Evolutionary conservation across 2,113 vertebrate species (phyloP).

Genomic region (Strigops habroptila): DNA sequence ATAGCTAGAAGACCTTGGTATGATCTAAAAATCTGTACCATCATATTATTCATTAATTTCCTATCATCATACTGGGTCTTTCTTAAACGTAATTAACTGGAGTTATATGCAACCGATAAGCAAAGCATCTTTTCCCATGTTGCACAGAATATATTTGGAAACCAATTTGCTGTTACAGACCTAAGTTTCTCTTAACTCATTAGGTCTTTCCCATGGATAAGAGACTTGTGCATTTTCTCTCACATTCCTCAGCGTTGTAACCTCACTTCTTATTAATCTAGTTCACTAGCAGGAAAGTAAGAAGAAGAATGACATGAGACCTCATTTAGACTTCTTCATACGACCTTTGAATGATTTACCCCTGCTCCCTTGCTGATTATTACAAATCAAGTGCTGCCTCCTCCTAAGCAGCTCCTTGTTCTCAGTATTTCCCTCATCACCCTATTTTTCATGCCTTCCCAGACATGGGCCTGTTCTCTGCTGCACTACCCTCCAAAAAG

Average conservation of each 20-base stretch:
- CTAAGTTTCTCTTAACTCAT: background rate
- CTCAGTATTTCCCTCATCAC: background rate
- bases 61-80: background rate
- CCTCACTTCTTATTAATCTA: background rate
- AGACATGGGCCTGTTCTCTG: background rate
- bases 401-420: background rate
- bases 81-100: background rate
- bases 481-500: background rate
- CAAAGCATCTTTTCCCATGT: background rate
- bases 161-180: background rate
- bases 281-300: background rate
- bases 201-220: accelerated
- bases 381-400: background rate
- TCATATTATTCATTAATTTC: background rate
- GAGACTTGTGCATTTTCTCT: background rate
- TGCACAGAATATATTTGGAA: background rate
- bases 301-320: background rate
- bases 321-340: background rate
- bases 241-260: background rate
- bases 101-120: background rate
- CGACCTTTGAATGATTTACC: background rate
- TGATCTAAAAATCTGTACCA: background rate
- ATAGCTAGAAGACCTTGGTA: background rate
- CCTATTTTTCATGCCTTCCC: background rate
- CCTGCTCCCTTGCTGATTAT: background rate